Evolutionary conservation across 2,797 vertebrate genomes (phyloP), one percentile per base, ranked within the genome.

Genomic region (Sebastes hubbsi): DNA sequence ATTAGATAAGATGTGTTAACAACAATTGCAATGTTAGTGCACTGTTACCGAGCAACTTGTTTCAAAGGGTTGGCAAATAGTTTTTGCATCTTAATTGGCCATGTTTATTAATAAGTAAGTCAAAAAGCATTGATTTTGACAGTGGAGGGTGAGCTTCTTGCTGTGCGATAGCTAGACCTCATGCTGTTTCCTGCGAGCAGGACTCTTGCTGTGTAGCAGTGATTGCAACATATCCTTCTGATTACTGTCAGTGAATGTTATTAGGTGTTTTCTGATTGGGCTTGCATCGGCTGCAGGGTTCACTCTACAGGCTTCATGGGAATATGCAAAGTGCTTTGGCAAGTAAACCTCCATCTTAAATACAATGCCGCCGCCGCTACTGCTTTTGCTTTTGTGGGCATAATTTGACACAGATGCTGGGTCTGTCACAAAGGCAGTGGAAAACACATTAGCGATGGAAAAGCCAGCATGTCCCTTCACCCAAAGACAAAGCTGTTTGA

Each of bases 161-260:
- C 93, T 93, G 93, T 80, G 91, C 60, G 65, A 89, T 88, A 88
- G 88, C 92, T 81, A 24, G 89, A 78, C 80, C 80, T 72, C 93
- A 82, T 30, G 91, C 91, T 91, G 94, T 63, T 94, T 84, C 56
- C 77, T 89, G 88, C 42, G 79, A 89, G 90, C 85, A 91, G 92
- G 83, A 86, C 90, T 88, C 94, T 91, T 49, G 91, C 94, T 95
- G 93, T 76, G 94, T 88, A 77, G 89, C 91, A 94, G 93, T 95
- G 94, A 95, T 95, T 95, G 94, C 94, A 94, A 93, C 92, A 94
- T 93, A 94, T 94, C 93, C 91, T 87, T 92, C 91, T 95, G 94
- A 95, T 95, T 95, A 94, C 93, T 90, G 91, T 92, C 92, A 91
- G 85, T 82, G 87, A 92, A 91, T 90, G 92, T 93, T 94, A 92